A percentile compares a stretch with the other conserved stretches of the same genome.
These are phyloP conservation scores for Drosophila subobscura DNA, from an alignment of 1,140 invertebrate genomes.

Conservation along the genomic window DNA sequence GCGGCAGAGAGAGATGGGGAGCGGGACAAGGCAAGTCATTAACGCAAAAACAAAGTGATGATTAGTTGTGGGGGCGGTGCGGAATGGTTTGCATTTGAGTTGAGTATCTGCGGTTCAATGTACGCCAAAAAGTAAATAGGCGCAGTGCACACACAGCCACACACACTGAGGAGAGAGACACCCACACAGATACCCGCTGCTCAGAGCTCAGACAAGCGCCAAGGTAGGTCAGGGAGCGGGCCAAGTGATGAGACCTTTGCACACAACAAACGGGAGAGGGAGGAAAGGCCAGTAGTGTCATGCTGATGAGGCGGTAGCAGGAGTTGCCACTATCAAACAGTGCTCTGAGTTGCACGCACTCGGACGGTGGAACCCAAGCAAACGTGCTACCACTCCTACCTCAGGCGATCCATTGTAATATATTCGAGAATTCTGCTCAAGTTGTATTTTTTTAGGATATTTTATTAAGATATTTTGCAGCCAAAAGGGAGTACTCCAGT, in stretches of 20 bases:
- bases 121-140: conserved; percentile 76
- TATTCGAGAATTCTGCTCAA: no score
- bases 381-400: background rate
- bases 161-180: background rate
- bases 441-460: no score
- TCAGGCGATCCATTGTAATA: background rate
- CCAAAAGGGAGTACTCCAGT: conserved; percentile 8
- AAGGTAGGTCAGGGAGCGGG: conserved; percentile 59
- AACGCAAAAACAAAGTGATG: conserved; percentile 74
- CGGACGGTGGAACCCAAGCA: conserved; percentile 18
- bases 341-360: conserved; percentile 64
- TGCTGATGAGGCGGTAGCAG: background rate
- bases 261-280: conserved; percentile 27
- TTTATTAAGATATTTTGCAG: conserved; percentile 6
- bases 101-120: conserved; percentile 61
- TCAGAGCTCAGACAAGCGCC: conserved; percentile 34
- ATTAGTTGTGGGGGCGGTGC: conserved; percentile 50
- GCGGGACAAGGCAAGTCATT: conserved; percentile 60
- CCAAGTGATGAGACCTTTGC: conserved; percentile 50
- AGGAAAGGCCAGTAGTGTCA: conserved; percentile 20
- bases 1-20: conserved; percentile 3
- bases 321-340: conserved; percentile 13
- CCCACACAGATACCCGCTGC: conserved; percentile 7
- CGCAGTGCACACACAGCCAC: conserved; percentile 27
- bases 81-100: background rate